Evolutionary conservation across 1,140 invertebrate genomes (phyloP).

Genomic region (Drosophila willistoni): DNA sequence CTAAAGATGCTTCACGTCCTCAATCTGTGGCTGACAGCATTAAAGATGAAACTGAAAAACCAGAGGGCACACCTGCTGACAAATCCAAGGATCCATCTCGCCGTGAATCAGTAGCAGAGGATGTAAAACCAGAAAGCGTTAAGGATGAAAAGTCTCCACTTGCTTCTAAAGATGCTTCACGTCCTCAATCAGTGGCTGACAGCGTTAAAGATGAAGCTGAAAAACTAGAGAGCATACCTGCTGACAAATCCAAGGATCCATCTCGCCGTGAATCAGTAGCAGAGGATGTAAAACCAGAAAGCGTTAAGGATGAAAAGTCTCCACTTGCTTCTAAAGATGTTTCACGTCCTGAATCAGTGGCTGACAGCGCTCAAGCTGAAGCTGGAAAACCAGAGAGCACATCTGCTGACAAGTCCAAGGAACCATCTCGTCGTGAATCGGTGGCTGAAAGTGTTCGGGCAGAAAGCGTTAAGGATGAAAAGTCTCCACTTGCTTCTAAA

Average conservation of each 20-base stretch:
- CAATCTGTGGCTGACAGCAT: conserved; percentile 25
- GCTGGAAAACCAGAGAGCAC: neutral
- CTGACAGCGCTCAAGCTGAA: conserved; percentile 23
- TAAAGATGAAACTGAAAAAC: conserved; percentile 20
- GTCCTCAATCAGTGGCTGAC: conserved; percentile 27
- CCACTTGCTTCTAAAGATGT: conserved; percentile 29
- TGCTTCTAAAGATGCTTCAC: conserved; percentile 31
- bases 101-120: conserved; percentile 30
- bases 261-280: conserved; percentile 48
- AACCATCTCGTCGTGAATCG: too few relatives aligned
- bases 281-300: conserved; percentile 29
- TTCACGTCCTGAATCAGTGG: conserved; percentile 47
- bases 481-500: too few relatives aligned
- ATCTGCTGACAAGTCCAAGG: too few relatives aligned
- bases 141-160: conserved; percentile 19
- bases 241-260: conserved; percentile 21
- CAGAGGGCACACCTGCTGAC: conserved; percentile 19
- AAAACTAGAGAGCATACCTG: conserved; percentile 21
- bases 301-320: conserved; percentile 40
- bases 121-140: conserved; percentile 10
- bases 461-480: too few relatives aligned
- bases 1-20: conserved; percentile 42
- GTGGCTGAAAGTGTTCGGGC: too few relatives aligned
- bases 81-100: conserved; percentile 30
- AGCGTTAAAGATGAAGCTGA: conserved; percentile 25